Base-by-base conservation (phyloP, 1,140 invertebrate species). In the Drosophila lacertosa region DNA sequence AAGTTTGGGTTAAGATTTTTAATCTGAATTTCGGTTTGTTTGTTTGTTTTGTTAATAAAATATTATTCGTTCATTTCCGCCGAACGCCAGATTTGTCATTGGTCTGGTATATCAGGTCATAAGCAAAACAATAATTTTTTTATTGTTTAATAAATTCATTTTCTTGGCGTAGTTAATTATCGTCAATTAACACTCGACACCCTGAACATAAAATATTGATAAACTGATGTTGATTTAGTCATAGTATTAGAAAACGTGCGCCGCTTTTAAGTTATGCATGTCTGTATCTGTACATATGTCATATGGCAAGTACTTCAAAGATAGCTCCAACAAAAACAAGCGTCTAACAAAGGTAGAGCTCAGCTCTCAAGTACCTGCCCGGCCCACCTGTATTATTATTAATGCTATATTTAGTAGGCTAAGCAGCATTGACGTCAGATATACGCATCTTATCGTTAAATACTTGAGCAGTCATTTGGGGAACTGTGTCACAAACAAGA, bases 141-240 rank as follows among this genome's bases (percentile, higher is more conserved):
- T 47, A 64, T 68, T 77, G 55, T 82, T 74, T 53, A 71, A 77
- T 77, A 64, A 77, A 77, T 82, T 62, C 51, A 74, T 70, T 63
- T 74, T 66, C 55, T 45, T 42, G 50, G 16, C 20, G 29, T 10
- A 26, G 57, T 54, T 33, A 78, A 74, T 78, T 74, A 69, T 64
- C 45, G 62, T 7, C 22, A 77, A 74, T 82, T 78, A 78, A 68
- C 70, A 60, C 55, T 10, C 42, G 35, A 20, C 60, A 62, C 7
- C 33, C 10, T 13, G 22, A 35, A 18, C 3, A 47, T n/a, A 29
- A 55, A 15, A 48, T 40, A 57, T 65, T 58, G 53, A 48, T 13
- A 20, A 22, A 58, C 7, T 57, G 24, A 40, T 58, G 11, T 58
- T 55, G 15, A 20, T 18, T 45, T n/a, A 10, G 29, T 39, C 20